Evolutionary conservation across 2,113 vertebrate genomes (phyloP), one percentile per base, ranked within the genome.

Genomic region (Oryctolagus cuniculus): DNA sequence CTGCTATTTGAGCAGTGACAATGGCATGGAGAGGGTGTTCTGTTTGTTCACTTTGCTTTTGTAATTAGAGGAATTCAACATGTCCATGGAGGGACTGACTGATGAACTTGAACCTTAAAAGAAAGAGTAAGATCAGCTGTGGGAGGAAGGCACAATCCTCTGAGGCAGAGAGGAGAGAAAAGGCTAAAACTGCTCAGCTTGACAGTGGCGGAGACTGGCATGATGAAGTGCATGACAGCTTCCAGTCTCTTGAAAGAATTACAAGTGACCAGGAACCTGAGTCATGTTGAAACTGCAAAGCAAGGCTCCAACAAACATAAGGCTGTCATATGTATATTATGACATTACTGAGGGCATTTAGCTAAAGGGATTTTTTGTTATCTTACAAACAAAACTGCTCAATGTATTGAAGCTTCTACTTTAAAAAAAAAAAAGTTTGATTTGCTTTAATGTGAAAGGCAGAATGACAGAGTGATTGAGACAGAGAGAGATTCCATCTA

Each of bases 361-460:
- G 55, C 24, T 34, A 55, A 64, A 53, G 25, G 0, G 1, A 67
- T 36, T 36, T 83, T 89, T 72, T 66, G 16, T 92, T 75, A 63
- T 58, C 74, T 88, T 90, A 29, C 29, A 78, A 86, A 86, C 49
- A 58, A 73, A 88, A 78, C 9, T 74, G 53, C 24, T 82, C n/a
- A n/a, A 80, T 77, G 79, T 53, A 82, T 13, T 74, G 61, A 80
- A 67, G 17, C 29, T 73, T 77, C 75, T 79, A 84, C 34, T 73
- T 58, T 21, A 16, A 58, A 58, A 58, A 58, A 58, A 58, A 38
- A 6, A 44, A 44, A 44, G 44, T 7, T 44, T 44, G 55, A 58
- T 58, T 58, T 58, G 55, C 17, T 58, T 58, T 44, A 44, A 17
- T 58, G 15, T 58, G 55, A 58, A 58, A 58, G 55, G 19, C 55